Evolutionary conservation across 2,113 vertebrate genomes (phyloP), one percentile per base, ranked within the genome.

Genomic region (Microtus ochrogaster): DNA sequence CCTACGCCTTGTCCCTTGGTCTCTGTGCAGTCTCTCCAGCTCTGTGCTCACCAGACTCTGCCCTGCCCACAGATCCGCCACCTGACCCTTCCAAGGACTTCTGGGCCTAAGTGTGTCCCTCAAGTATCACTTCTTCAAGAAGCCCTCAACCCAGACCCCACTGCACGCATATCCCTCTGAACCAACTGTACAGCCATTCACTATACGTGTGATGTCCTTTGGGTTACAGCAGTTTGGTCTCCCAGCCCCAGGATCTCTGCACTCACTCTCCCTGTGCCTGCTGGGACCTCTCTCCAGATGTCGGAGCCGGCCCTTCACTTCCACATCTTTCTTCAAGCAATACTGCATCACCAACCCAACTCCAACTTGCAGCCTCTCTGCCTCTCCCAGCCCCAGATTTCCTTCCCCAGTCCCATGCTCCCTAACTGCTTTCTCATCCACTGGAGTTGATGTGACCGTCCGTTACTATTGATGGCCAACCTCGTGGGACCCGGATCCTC

Each of bases 331-430:
- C 83, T 47, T 33, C 39, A 44, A 30, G 44, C 28, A 39, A 33
- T 1, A 44, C 30, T 55, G 33, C 55, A 93, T 14, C 24, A 33
- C 10, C 41, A 70, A 5, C 16, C 44, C 3, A 39, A 3, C 9
- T 33, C 9, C 28, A 83, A 55, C 26, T 36, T 1, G 17, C 13
- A 3, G 8, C 2, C 0, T 6, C 33, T 5, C 8, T 82, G 2
- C 7, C 39, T 26, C 74, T 13, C 74, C 41, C 74, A 28, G 74
- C n/a, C 74, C 41, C 68, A 70, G 5, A 14, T 12, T 5, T 33
- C 33, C 66, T 33, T 79, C 6, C 7, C 12, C 65, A 14, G 33
- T 12, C 10, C 52, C 49, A 39, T 2, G 0, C 22, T 4, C 22
- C 22, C 76, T 33, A 8, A 39, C 52, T 58, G 5, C 58, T 65